Evolutionary conservation across 2,888 invertebrate species (phyloP).

Genomic region (Philhelius pedissequus): DNA sequence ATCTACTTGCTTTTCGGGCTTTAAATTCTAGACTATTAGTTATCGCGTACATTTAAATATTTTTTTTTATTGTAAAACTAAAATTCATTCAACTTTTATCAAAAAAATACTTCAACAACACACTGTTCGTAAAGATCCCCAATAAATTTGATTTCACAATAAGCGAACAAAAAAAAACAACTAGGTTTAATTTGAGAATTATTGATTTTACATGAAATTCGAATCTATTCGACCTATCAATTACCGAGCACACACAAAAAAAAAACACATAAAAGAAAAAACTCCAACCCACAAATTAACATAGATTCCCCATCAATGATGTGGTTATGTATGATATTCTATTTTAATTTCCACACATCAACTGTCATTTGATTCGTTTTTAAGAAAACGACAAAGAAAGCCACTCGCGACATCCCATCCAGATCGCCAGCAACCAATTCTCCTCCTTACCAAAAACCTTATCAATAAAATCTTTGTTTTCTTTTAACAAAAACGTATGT

Average conservation of each 20-base stretch:
- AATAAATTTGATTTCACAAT: too few relatives aligned
- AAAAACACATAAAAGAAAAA: too few relatives aligned
- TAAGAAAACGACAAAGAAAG: constrained; percentile 38
- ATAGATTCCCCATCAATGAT: constrained; percentile 16
- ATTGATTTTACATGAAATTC: neutral
- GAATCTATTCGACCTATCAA: constrained; percentile 1
- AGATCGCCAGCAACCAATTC: neutral
- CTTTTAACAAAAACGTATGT: neutral
- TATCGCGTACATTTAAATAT: too few relatives aligned
- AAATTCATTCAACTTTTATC: too few relatives aligned
- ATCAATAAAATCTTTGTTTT: constrained; percentile 51
- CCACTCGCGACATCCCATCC: constrained; percentile 4
- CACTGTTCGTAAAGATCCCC: too few relatives aligned
- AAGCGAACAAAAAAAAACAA: too few relatives aligned
- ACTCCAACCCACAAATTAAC: constrained; percentile 12
- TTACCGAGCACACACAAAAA: neutral
- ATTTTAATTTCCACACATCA: constrained; percentile 41
- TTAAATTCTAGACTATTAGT: too few relatives aligned
- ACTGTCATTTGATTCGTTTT: constrained; percentile 41
- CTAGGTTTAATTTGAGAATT: too few relatives aligned
- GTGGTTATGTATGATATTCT: constrained; percentile 5
- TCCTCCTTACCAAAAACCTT: neutral
- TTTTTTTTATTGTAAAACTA: too few relatives aligned
- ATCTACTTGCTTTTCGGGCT: too few relatives aligned
- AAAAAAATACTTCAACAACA: too few relatives aligned